Evolutionary conservation across 2,888 invertebrate species (phyloP), one percentile per base, ranked within the genome.

Genomic region (Drosophila prolongata): DNA sequence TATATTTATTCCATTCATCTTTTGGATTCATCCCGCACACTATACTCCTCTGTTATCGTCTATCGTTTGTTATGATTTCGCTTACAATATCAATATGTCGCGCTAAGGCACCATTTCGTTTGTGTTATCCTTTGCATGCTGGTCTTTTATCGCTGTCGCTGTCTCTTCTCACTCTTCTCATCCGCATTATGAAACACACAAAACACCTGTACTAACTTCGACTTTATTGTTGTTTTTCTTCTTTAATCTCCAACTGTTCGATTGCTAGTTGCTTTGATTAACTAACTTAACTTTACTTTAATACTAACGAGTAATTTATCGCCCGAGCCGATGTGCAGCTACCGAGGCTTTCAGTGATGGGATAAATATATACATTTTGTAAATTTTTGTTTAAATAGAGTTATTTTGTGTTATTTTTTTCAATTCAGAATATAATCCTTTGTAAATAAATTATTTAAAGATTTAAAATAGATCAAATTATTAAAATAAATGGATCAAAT

Each of bases 231-330:
- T 64, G 19, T 57, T 27, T 35, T 34, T 42, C 19, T 46, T 55
- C 27, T 38, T 69, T 42, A 54, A 19, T 43, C 47, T 58, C 67
- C 58, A 58, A 67, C 47, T 42, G 71, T 58, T 67, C 30, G 47
- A 58, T 58, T 67, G 67, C 67, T 67, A 69, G 58, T 40, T 57
- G 66, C 66, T 70, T 67, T 49, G 40, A 49, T 69, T 56, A 19
- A 72, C 19, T 49, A 24, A 58, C 24, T 49, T 37, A 67, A 53
- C 13, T 38, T 14, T 42, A 3, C 43, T 24, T 42, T 5, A 8
- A 6, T 30, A 56, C 66, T 49, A 62, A 42, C 35, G n/a, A 62
- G 11, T 42, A 49, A 35, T 58, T 6, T 14, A 14, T 24, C 37
- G 35, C 35, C n/a, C 42, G 19, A 14, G 10, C 37, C 71, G 30